Percentiles rank a stretch among this genome's conserved stretches.
These are phyloP conservation scores for Thyatira batis DNA, from an alignment of 2,888 invertebrate species.

Conservation along the genomic window DNA sequence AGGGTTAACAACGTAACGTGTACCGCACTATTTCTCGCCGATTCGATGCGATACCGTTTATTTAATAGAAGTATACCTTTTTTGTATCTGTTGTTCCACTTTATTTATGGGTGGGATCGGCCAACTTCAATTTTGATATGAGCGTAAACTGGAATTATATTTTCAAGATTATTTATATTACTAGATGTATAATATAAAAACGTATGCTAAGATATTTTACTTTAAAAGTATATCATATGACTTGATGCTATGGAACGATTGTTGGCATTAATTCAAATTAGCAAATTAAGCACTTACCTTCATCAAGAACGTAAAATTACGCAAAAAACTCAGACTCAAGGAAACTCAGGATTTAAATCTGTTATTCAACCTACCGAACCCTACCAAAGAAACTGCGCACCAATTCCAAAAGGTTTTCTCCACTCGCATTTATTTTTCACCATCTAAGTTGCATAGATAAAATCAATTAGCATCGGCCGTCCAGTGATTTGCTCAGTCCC, in stretches of 20 bases:
- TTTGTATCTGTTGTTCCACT: background rate
- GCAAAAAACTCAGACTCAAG: no score
- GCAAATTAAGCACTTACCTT: no score
- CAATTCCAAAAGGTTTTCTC: constrained; percentile 8
- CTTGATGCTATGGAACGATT: no score
- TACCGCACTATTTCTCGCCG: constrained; percentile 67
- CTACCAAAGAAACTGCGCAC: background rate
- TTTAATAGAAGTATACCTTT: constrained; percentile 27
- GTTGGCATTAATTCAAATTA: no score
- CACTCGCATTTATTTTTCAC: constrained; percentile 11
- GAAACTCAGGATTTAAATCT: no score
- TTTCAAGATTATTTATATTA: no score
- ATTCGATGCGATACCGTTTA: constrained; percentile 50
- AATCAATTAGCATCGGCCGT: constrained; percentile 63
- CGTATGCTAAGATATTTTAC: no score
- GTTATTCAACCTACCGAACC: background rate
- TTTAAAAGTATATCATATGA: no score
- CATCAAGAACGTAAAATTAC: no score
- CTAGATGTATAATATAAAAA: no score
- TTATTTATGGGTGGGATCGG: background rate
- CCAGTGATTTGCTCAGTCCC: constrained; percentile 53
- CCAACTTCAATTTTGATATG: background rate
- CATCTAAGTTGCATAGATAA: constrained; percentile 50
- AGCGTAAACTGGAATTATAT: no score
- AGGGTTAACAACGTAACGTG: constrained; percentile 65